Conservation (phyloP, 2,113 vertebrate genomes). For the Prietella phreatophila region DNA sequence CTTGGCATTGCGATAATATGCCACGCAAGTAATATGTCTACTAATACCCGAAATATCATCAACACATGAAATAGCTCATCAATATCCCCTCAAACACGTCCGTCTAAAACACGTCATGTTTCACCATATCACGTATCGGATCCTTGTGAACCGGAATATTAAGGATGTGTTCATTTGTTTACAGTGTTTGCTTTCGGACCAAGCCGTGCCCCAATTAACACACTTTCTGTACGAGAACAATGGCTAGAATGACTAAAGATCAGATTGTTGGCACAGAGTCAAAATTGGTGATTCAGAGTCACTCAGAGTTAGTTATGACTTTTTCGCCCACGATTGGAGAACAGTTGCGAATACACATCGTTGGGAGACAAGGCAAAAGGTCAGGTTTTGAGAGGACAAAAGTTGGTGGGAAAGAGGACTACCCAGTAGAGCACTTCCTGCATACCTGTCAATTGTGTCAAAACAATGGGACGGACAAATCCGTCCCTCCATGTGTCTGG, state of each 20-base stretch:
- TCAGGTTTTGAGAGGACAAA: not conserved
- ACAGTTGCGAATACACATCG: not conserved
- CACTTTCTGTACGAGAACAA: not conserved
- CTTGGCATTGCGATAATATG: not conserved
- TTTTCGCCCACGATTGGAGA: not conserved
- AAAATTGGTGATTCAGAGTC: not conserved
- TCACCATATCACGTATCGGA: not conserved
- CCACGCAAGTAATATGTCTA: not conserved
- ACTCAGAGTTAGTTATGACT: not conserved
- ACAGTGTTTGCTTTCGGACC: conserved; percentile 13
- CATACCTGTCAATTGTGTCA: conserved; percentile 26
- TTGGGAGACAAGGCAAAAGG: not conserved
- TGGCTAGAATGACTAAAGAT: conserved; percentile 5
- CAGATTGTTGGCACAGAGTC: not conserved
- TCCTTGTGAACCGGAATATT: not conserved
- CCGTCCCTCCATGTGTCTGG: not conserved
- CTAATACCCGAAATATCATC: not conserved
- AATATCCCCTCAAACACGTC: not conserved
- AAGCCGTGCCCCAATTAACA: conserved; percentile 1
- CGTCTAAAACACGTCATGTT: not conserved
- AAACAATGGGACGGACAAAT: not conserved
- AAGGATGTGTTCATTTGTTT: conserved; percentile 25
- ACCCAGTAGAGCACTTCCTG: conserved; percentile 20
- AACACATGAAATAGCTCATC: not conserved
- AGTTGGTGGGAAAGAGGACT: conserved; percentile 1